phyloP scores from a whole-genome alignment of 1,140 invertebrate genomes.

The Drosophila insularis region DNA sequence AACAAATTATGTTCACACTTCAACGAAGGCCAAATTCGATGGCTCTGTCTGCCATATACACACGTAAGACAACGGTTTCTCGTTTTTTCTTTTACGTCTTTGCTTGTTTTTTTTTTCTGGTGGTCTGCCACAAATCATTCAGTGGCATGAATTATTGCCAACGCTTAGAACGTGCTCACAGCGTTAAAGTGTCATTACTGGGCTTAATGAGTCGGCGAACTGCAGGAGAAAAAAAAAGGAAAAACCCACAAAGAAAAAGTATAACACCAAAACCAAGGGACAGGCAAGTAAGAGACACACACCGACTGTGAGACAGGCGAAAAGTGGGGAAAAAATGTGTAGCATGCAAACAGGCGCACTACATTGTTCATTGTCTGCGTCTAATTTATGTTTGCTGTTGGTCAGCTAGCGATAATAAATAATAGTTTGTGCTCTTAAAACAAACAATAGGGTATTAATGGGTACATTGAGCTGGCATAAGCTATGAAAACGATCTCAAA shows the following conservation, averaged over 20 bases:
- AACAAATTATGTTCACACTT: conserved; percentile 74
- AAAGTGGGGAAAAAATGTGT: conserved; percentile 54
- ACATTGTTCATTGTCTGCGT: conserved; percentile 69
- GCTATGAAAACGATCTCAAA: neutral
- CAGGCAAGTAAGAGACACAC: neutral
- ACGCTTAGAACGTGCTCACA: conserved; percentile 72
- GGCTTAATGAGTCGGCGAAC: conserved; percentile 70
- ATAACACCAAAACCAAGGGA: neutral
- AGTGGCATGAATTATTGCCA: conserved; percentile 75
- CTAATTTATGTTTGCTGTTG: conserved; percentile 69
- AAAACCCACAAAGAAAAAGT: conserved; percentile 13
- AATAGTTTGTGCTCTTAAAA: conserved; percentile 37
- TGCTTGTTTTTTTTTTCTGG: conserved; percentile 6
- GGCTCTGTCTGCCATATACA: conserved; percentile 23
- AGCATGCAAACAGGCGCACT: conserved; percentile 55
- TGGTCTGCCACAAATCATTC: conserved; percentile 68
- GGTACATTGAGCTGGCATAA: neutral
- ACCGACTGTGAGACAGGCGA: neutral
- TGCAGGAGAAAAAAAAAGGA: conserved; percentile 27
- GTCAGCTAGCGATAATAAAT: conserved; percentile 57
- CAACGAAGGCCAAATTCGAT: conserved; percentile 50
- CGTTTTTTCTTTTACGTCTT: neutral
- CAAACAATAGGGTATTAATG: conserved; percentile 16
- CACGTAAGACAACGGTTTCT: neutral
- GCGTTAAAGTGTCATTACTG: conserved; percentile 78